Conservation (phyloP, 2,888 invertebrate genomes). For the Cephus pulcher region DNA sequence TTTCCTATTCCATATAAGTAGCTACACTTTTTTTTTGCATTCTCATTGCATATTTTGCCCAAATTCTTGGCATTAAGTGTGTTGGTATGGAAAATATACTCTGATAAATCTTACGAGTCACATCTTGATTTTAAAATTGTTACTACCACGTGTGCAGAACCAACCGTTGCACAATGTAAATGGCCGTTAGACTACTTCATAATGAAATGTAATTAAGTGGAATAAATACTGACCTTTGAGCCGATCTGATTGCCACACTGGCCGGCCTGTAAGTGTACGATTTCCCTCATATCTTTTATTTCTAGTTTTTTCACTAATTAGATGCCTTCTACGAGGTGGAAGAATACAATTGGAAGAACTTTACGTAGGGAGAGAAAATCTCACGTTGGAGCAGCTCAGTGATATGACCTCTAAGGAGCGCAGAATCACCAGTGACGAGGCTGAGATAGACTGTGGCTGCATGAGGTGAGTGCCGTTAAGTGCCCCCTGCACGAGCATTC, state of each 20-base stretch:
- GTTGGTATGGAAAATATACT: neutral
- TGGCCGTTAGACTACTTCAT: neutral
- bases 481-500: neutral
- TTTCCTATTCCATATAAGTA: neutral
- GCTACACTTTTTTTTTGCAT: neutral
- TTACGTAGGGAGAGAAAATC: neutral
- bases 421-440: neutral
- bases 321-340: neutral
- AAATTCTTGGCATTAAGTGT: neutral
- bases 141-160: neutral
- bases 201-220: neutral
- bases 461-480: neutral
- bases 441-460: neutral
- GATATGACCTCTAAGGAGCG: neutral
- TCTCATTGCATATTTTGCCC: neutral
- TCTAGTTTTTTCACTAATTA: neutral
- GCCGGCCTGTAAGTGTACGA: constrained; percentile 22
- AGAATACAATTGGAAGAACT: neutral
- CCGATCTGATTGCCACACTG: constrained; percentile 24
- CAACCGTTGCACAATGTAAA: neutral
- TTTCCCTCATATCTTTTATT: constrained; percentile 16
- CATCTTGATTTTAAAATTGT: neutral
- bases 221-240: constrained; percentile 18
- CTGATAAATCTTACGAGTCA: neutral
- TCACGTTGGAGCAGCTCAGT: neutral